These are phyloP conservation scores for Chionomys nivalis DNA, from an alignment of 2,113 vertebrate species.

Conservation along the genomic window DNA sequence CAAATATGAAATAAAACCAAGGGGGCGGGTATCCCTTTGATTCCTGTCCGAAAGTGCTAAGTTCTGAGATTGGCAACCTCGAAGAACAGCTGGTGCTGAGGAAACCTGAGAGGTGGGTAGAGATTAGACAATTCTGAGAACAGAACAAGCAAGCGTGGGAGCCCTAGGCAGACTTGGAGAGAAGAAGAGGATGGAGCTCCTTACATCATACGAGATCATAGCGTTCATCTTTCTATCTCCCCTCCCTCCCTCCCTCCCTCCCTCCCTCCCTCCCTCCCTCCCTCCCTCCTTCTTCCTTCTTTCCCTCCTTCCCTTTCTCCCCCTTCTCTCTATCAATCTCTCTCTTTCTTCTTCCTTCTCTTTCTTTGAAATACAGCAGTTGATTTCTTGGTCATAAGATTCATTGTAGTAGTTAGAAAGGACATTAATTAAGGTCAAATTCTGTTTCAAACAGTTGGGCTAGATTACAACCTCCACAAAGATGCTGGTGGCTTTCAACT, in stretches of 20 bases:
- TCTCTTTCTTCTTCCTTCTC: not conserved
- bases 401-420: slow-evolving; percentile 61
- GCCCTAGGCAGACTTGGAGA: not conserved
- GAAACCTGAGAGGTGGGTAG: slow-evolving; percentile 34
- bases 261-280: too few relatives aligned
- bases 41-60: slow-evolving; percentile 18
- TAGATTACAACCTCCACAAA: slow-evolving; percentile 24
- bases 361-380: slow-evolving; percentile 48
- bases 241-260: not conserved
- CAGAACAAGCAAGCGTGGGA: not conserved
- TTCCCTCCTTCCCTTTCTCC: not conserved
- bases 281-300: too few relatives aligned
- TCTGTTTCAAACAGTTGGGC: slow-evolving; percentile 44
- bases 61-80: slow-evolving; percentile 31
- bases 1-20: slow-evolving; percentile 1
- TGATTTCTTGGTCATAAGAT: slow-evolving; percentile 59
- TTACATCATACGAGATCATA: not conserved
- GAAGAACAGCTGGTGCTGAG: slow-evolving; percentile 6
- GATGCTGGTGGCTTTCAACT: not conserved
- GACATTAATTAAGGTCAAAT: slow-evolving; percentile 49
- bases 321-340: too few relatives aligned
- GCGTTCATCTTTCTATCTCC: not conserved
- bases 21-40: not conserved
- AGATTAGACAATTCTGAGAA: slow-evolving; percentile 31
- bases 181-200: not conserved